phyloP scores from a whole-genome alignment of 2,888 invertebrate genomes.

The Phytoseiulus persimilis region DNA sequence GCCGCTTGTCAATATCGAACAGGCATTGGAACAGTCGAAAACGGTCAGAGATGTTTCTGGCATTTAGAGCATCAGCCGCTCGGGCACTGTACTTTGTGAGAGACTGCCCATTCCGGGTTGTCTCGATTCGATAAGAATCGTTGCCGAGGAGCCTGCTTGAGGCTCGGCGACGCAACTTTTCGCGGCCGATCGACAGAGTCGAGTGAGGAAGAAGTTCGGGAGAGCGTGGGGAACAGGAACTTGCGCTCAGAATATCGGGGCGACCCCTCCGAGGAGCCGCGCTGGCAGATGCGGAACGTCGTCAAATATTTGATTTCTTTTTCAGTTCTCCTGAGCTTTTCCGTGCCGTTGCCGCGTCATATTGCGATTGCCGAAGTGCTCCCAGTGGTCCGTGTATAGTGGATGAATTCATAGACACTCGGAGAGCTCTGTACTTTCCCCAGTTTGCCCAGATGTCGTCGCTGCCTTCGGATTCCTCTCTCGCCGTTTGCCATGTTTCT shows the following conservation, averaged over 20 bases:
- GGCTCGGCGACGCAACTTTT: no score
- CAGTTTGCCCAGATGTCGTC: not conserved
- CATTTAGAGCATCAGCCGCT: no score
- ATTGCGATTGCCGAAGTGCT: not conserved
- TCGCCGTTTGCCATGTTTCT: not conserved
- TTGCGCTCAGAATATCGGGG: not conserved
- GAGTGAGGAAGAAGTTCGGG: no score
- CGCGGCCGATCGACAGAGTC: no score
- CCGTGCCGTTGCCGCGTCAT: not conserved
- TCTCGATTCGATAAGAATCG: no score
- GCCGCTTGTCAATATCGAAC: not conserved
- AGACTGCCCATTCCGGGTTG: no score
- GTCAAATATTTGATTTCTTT: not conserved
- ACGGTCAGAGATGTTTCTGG: no score
- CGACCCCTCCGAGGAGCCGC: not conserved
- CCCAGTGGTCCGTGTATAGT: not conserved
- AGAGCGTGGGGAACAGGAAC: not conserved
- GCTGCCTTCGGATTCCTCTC: not conserved
- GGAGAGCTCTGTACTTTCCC: not conserved
- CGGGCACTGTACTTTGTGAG: no score
- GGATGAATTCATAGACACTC: not conserved
- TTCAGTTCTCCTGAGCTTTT: not conserved
- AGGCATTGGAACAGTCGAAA: no score
- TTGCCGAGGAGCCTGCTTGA: no score
- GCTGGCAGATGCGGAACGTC: not conserved